Evolutionary conservation across 2,888 invertebrate genomes (phyloP).

Genomic region (Cecidostiba fungosa): DNA sequence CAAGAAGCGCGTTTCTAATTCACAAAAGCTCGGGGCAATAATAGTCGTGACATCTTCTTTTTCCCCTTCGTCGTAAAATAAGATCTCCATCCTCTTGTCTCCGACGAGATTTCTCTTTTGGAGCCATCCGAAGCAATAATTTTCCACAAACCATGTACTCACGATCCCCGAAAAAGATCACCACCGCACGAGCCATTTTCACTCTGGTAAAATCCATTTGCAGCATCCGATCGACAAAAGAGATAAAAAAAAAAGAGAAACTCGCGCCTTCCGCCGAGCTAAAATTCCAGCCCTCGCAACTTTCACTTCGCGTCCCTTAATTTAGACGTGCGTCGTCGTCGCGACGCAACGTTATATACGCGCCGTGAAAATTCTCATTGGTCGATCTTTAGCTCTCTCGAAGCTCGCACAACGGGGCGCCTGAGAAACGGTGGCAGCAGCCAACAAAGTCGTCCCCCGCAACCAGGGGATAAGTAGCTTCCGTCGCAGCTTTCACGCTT

Average conservation of each 20-base stretch:
- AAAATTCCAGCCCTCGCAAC: conserved; percentile 15
- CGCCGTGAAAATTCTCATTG: conserved; percentile 10
- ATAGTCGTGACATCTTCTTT: background rate
- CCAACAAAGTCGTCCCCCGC: conserved; percentile 28
- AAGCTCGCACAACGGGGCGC: conserved; percentile 14
- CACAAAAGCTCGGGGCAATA: background rate
- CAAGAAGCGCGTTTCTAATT: background rate
- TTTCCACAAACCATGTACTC: background rate
- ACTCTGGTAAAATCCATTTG: conserved; percentile 35
- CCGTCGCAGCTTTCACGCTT: conserved; percentile 44
- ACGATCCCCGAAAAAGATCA: background rate
- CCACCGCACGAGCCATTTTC: conserved; percentile 22
- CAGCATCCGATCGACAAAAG: conserved; percentile 3
- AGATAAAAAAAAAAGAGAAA: conserved; percentile 56
- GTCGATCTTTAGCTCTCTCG: background rate
- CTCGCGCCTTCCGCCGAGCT: background rate
- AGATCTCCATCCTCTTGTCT: background rate
- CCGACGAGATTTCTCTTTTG: background rate
- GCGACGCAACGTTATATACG: conserved; percentile 20
- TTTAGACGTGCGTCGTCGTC: conserved; percentile 27
- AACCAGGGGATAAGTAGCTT: conserved; percentile 22
- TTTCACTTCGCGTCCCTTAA: conserved; percentile 37
- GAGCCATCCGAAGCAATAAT: conserved; percentile 1
- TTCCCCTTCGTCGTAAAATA: background rate
- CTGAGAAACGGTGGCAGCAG: conserved; percentile 33